A percentile compares a stretch with the other conserved stretches of the same genome.
Evolutionary conservation across 2,797 vertebrate species (phyloP).

Genomic region (Gallinago stenura): DNA sequence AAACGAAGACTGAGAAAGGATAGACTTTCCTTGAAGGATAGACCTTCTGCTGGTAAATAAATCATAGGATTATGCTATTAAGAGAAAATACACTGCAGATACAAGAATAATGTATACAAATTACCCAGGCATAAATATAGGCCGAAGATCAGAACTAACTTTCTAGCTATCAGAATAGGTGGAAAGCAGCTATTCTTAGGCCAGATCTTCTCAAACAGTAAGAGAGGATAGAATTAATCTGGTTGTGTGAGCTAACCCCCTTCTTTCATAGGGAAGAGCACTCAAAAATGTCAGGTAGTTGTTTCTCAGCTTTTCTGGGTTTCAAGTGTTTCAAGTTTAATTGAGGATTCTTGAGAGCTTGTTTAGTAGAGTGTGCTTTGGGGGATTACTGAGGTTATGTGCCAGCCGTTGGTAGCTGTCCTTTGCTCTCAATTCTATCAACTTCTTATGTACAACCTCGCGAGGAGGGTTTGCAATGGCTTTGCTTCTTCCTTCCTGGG

Average conservation of each 20-base stretch:
- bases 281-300: not conserved
- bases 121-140: not conserved
- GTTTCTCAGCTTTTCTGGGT: not conserved
- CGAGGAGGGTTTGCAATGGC: rapidly evolving
- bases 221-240: not conserved
- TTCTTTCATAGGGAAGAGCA: not conserved
- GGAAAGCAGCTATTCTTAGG: not conserved
- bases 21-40: not conserved
- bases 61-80: not conserved
- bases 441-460: not conserved
- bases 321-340: not conserved
- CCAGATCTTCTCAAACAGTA: not conserved
- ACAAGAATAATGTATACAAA: not conserved
- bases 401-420: rapidly evolving
- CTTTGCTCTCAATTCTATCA: not conserved
- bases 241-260: not conserved
- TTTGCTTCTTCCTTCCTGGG: not conserved
- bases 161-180: not conserved
- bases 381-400: rapidly evolving
- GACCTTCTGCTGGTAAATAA: not conserved
- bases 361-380: not conserved
- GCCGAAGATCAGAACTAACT: not conserved
- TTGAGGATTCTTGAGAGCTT: not conserved
- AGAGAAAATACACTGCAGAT: not conserved
- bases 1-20: not conserved